These are phyloP conservation scores for Pogonus chalceus DNA, from an alignment of 1,140 invertebrate species.

Conservation along the genomic window DNA sequence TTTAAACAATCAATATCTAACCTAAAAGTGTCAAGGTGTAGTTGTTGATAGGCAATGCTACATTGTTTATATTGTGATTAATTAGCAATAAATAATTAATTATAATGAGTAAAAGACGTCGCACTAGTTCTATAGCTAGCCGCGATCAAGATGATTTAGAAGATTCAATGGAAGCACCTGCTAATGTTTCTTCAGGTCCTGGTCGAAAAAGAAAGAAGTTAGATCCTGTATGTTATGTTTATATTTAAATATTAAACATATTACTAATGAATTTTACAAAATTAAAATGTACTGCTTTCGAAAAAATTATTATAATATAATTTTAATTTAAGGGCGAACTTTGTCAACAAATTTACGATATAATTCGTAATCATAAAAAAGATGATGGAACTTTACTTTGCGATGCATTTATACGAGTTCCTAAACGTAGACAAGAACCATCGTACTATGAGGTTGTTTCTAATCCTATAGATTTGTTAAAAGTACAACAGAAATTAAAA, in stretches of 20 bases:
- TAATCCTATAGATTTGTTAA: constrained; percentile 86
- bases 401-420: constrained; percentile 88
- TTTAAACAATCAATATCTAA: too few relatives aligned
- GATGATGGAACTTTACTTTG: constrained; percentile 84
- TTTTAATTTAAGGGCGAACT: constrained; percentile 57
- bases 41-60: too few relatives aligned
- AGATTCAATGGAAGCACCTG: constrained; percentile 30
- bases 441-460: constrained; percentile 84
- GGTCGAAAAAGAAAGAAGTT: constrained; percentile 30
- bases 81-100: too few relatives aligned
- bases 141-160: constrained; percentile 48
- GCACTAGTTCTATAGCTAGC: constrained; percentile 54
- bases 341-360: constrained; percentile 88
- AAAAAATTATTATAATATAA: constrained; percentile 1
- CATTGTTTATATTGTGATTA: too few relatives aligned
- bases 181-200: constrained; percentile 22
- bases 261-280: too few relatives aligned
- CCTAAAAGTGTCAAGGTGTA: too few relatives aligned
- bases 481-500: constrained; percentile 93
- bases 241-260: neutral
- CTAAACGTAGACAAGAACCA: constrained; percentile 82
- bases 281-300: neutral
- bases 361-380: constrained; percentile 81
- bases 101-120: constrained; percentile 33
- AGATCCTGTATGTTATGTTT: constrained; percentile 27